Conservation (phyloP, 2,888 invertebrate genomes). For the Choristoneura rosaceana region DNA sequence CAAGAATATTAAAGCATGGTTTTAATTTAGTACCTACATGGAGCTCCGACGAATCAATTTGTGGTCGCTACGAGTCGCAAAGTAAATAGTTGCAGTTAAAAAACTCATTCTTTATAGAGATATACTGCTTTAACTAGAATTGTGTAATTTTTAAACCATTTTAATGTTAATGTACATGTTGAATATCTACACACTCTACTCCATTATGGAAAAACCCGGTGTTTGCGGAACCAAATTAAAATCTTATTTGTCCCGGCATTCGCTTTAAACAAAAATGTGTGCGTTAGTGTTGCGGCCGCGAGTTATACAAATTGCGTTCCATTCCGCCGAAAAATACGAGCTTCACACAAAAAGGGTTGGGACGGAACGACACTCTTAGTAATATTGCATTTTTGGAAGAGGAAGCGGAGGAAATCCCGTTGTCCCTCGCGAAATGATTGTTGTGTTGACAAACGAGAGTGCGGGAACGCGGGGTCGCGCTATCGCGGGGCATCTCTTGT, state of each 20-base stretch:
- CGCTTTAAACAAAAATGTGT: constrained; percentile 19
- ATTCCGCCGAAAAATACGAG: constrained; percentile 72
- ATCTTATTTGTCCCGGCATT: constrained; percentile 17
- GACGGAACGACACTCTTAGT: constrained; percentile 56
- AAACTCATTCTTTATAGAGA: too few relatives aligned
- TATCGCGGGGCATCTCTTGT: constrained; percentile 35
- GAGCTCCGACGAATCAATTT: neutral
- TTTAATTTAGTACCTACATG: neutral
- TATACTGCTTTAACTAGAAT: neutral
- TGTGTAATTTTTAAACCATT: neutral
- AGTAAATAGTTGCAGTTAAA: too few relatives aligned
- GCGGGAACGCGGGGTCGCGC: constrained; percentile 42
- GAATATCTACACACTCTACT: neutral
- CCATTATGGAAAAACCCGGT: neutral
- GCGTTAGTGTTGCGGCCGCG: constrained; percentile 19
- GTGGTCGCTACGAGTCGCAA: too few relatives aligned
- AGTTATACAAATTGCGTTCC: constrained; percentile 68
- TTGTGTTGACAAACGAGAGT: constrained; percentile 65
- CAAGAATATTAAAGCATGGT: too few relatives aligned
- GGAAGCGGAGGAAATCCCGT: constrained; percentile 56
- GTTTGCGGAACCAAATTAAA: constrained; percentile 4
- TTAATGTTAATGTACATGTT: neutral
- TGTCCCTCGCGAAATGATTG: constrained; percentile 56
- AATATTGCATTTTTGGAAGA: constrained; percentile 65
- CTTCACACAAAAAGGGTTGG: constrained; percentile 67